Conservation (phyloP, 2,113 vertebrate genomes). For the Hylia prasina region DNA sequence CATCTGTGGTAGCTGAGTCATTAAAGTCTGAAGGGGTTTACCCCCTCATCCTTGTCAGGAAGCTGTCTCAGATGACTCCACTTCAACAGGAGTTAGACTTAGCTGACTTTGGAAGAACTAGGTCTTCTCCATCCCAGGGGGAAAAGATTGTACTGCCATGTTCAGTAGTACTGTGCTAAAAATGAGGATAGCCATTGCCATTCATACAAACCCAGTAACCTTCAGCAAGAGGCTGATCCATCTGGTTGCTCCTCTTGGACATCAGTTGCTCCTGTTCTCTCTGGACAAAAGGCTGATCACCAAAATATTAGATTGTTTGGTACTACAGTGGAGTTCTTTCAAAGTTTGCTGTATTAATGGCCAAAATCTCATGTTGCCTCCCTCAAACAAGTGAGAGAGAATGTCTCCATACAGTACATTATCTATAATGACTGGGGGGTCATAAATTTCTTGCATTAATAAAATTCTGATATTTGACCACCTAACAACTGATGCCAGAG, state of each 20-base stretch:
- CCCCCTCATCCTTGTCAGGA: background rate
- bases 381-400: background rate
- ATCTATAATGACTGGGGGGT: background rate
- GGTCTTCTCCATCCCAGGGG: background rate
- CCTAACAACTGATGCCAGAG: background rate
- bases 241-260: background rate
- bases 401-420: background rate
- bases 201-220: background rate
- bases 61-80: background rate
- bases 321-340: background rate
- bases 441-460: background rate
- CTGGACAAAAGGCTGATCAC: background rate
- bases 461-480: background rate
- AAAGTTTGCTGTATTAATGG: background rate
- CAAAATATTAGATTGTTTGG: background rate
- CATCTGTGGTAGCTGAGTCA: background rate
- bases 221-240: background rate
- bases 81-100: background rate
- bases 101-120: background rate
- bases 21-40: background rate
- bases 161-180: background rate
- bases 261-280: background rate
- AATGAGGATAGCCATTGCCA: background rate
- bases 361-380: background rate
- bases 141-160: background rate